A percentile compares a stretch with the other conserved stretches of the same genome.
These are phyloP conservation scores for Ceuthmochares aereus DNA, from an alignment of 2,113 vertebrate genomes.

Conservation along the genomic window DNA sequence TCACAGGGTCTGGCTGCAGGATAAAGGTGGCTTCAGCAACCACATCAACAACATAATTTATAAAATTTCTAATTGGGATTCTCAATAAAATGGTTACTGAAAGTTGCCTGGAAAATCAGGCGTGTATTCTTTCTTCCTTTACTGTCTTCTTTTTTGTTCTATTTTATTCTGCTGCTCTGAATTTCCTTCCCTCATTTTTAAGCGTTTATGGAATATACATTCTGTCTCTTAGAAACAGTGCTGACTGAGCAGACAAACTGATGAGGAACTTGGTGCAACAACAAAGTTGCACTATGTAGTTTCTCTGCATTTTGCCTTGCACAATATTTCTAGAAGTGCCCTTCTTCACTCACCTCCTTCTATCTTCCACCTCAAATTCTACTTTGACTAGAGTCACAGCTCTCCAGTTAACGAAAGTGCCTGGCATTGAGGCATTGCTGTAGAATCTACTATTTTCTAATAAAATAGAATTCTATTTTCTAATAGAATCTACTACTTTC, in stretches of 20 bases:
- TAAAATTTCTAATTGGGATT: neutral
- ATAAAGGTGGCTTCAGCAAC: slow-evolving; percentile 1
- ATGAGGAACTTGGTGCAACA: slow-evolving; percentile 3
- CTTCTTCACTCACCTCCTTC: neutral
- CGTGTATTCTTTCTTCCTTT: neutral
- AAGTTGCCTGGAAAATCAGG: slow-evolving; percentile 23
- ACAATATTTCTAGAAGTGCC: neutral
- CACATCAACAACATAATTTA: neutral
- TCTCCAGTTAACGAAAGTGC: neutral
- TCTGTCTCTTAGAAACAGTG: slow-evolving; percentile 42
- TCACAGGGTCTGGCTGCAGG: neutral
- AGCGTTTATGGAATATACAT: neutral
- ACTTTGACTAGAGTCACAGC: neutral
- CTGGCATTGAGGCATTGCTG: neutral
- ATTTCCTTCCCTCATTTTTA: slow-evolving; percentile 6
- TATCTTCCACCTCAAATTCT: neutral
- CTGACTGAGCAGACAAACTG: slow-evolving; percentile 6
- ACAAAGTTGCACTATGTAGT: neutral
- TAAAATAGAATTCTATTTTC: no score
- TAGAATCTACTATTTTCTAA: neutral
- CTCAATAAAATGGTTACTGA: neutral
- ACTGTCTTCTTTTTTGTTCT: neutral
- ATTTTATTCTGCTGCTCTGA: slow-evolving; percentile 17
- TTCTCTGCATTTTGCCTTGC: neutral
- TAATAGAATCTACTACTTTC: neutral